phyloP scores from a whole-genome alignment of 2,113 vertebrate species.

The Numenius arquata region DNA sequence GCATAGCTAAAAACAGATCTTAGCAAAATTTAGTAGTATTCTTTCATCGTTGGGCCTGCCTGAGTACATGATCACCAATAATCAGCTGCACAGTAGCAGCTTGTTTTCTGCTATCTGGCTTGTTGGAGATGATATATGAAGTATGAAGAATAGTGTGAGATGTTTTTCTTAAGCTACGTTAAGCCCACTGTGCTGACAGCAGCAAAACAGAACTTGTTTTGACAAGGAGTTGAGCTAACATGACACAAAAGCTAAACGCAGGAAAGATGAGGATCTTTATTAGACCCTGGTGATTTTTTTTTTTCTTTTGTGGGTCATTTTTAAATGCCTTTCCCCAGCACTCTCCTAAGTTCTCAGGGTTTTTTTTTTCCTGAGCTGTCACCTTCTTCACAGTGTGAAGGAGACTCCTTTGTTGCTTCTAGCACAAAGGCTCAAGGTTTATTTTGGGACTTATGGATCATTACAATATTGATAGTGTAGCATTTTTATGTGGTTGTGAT shows the following conservation, averaged over 20 bases:
- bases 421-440: not conserved
- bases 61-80: slow-evolving; percentile 17
- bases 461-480: not conserved
- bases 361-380: not conserved
- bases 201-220: slow-evolving; percentile 58
- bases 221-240: slow-evolving; percentile 42
- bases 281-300: not conserved
- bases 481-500: not conserved
- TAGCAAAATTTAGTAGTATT: not conserved
- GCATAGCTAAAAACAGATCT: not conserved
- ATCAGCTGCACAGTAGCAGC: not conserved
- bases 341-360: not conserved
- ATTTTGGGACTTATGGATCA: not conserved
- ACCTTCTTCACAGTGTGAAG: not conserved
- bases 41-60: not conserved
- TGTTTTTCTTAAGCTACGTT: slow-evolving; percentile 64
- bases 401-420: not conserved
- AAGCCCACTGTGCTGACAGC: slow-evolving; percentile 64
- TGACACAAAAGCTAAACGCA: slow-evolving; percentile 7
- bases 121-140: slow-evolving; percentile 57
- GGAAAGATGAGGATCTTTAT: slow-evolving; percentile 28
- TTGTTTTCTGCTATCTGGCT: slow-evolving; percentile 59
- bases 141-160: slow-evolving; percentile 30
- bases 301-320: slow-evolving; percentile 13
- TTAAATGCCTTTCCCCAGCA: not conserved